phyloP scores from a whole-genome alignment of 2,113 vertebrate genomes.

The Campylomormyrus numenius region DNA sequence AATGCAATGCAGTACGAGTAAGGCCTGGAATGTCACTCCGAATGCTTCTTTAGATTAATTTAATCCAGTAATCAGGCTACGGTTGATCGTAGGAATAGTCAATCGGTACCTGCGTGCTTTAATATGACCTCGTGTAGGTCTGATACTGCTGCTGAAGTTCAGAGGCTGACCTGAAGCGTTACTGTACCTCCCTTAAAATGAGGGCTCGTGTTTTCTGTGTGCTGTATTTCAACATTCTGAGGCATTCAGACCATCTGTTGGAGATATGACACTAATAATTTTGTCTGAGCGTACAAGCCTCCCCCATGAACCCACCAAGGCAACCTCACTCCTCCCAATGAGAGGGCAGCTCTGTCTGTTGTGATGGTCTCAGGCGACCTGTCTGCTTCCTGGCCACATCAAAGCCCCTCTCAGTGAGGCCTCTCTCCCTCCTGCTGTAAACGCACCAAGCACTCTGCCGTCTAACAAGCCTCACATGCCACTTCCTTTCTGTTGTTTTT shows the following conservation, averaged over 20 bases:
- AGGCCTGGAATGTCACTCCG: background rate
- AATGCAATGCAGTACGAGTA: background rate
- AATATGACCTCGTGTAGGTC: background rate
- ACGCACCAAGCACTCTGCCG: background rate
- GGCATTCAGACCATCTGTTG: background rate
- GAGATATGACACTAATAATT: constrained; percentile 16
- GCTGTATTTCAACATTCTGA: background rate
- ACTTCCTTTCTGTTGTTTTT: background rate
- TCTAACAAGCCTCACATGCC: background rate
- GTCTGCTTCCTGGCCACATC: constrained; percentile 4
- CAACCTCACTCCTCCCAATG: background rate
- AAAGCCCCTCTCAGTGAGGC: background rate
- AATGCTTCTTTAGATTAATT: background rate
- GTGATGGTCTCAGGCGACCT: constrained; percentile 4
- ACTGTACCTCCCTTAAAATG: background rate
- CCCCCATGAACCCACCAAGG: constrained; percentile 20
- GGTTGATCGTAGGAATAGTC: background rate
- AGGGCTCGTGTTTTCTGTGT: background rate
- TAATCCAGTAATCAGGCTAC: background rate
- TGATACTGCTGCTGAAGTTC: background rate
- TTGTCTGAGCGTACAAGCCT: constrained; percentile 36
- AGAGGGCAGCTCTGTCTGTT: constrained; percentile 3
- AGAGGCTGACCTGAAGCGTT: background rate
- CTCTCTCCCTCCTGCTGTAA: background rate
- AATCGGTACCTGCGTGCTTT: background rate